Evolutionary conservation across 2,888 invertebrate genomes (phyloP).

Genomic region (Sericinus montela): DNA sequence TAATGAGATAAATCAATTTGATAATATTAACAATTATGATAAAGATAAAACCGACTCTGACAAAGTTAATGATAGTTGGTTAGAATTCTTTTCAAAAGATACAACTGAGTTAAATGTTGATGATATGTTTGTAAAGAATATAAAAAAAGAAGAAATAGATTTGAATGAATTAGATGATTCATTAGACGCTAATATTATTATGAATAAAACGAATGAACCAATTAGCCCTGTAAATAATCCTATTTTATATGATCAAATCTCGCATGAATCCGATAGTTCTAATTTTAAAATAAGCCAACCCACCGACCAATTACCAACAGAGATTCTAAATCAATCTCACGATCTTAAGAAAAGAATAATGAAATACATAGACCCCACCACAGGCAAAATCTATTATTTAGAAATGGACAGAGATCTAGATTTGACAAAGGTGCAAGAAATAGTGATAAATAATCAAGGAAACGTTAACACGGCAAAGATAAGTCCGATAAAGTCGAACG

Average conservation of each 20-base stretch:
- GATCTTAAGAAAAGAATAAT: conserved; percentile 57
- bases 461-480: conserved; percentile 52
- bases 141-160: conserved; percentile 34
- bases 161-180: conserved; percentile 15
- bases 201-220: not conserved
- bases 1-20: conserved; percentile 21
- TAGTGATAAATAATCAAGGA: conserved; percentile 52
- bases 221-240: not conserved
- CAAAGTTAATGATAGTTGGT: conserved; percentile 48
- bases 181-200: not conserved
- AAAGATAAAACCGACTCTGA: conserved; percentile 24
- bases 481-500: conserved; percentile 57
- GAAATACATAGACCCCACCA: conserved; percentile 64
- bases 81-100: conserved; percentile 62
- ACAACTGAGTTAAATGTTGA: conserved; percentile 60
- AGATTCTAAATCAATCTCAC: conserved; percentile 37
- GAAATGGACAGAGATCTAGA: conserved; percentile 65
- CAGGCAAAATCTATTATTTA: conserved; percentile 65
- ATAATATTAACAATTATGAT: conserved; percentile 12
- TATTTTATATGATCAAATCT: conserved; percentile 1
- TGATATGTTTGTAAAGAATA: conserved; percentile 63
- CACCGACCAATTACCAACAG: conserved; percentile 36
- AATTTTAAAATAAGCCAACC: conserved; percentile 14
- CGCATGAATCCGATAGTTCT: not conserved
- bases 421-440: conserved; percentile 62